phyloP scores from a whole-genome alignment of 1,140 invertebrate species.

The Hycleus phaleratus region DNA sequence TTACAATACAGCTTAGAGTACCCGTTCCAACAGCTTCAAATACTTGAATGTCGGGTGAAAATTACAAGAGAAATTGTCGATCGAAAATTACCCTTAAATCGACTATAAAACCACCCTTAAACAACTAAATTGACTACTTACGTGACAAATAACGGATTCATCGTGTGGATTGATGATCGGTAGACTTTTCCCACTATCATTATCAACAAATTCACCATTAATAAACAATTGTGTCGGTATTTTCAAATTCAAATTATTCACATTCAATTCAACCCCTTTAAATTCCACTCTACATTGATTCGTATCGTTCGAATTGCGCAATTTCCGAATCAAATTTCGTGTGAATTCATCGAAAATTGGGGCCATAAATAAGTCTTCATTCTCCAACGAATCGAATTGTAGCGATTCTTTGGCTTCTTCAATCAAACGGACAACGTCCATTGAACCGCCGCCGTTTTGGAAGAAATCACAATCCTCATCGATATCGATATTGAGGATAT shows the following conservation, averaged over 20 bases:
- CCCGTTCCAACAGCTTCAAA: too few relatives aligned
- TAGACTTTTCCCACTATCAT: slow-evolving; percentile 56
- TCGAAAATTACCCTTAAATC: too few relatives aligned
- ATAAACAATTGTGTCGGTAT: slow-evolving; percentile 89
- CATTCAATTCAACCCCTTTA: slow-evolving; percentile 64
- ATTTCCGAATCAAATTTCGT: slow-evolving; percentile 55
- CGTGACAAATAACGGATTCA: slow-evolving; percentile 70
- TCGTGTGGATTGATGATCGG: slow-evolving; percentile 78
- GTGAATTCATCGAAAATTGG: slow-evolving; percentile 80
- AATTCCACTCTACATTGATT: slow-evolving; percentile 49
- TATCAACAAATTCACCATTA: slow-evolving; percentile 81
- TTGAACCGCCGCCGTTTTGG: slow-evolving; percentile 82
- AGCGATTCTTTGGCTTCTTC: slow-evolving; percentile 87
- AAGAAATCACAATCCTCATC: slow-evolving; percentile 86
- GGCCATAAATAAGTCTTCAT: slow-evolving; percentile 90
- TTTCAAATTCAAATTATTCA: slow-evolving; percentile 76
- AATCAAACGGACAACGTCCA: slow-evolving; percentile 91
- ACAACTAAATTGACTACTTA: slow-evolving; percentile 26
- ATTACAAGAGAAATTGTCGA: too few relatives aligned
- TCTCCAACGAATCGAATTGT: slow-evolving; percentile 65
- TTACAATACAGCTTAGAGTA: too few relatives aligned
- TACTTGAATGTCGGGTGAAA: too few relatives aligned
- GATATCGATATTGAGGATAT: slow-evolving; percentile 73
- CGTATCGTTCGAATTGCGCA: slow-evolving; percentile 49
- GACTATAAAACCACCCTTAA: too few relatives aligned